phyloP scores from a whole-genome alignment of 2,113 vertebrate genomes.

The Plestiodon gilberti region DNA sequence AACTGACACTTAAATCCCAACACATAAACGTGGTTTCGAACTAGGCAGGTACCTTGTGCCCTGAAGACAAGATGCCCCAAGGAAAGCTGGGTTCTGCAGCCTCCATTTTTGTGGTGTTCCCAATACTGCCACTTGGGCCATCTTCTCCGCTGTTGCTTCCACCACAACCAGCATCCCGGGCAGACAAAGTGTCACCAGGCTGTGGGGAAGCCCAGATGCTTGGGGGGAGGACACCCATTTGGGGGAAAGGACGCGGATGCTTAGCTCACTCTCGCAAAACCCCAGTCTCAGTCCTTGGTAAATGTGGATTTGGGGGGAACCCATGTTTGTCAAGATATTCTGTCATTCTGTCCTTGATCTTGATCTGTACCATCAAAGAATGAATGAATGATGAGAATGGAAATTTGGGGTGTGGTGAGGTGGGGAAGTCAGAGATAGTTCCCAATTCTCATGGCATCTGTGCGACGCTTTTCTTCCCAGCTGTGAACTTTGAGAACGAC shows the following conservation, averaged over 20 bases:
- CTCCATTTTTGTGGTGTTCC: too few relatives aligned
- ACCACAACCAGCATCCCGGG: too few relatives aligned
- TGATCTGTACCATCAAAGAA: constrained; percentile 29
- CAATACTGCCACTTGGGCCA: too few relatives aligned
- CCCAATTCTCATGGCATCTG: constrained; percentile 18
- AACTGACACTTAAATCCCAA: not conserved
- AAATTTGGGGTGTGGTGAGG: not conserved
- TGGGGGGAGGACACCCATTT: too few relatives aligned
- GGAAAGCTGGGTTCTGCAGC: not conserved
- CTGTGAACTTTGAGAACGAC: constrained; percentile 29
- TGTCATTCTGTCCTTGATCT: not conserved
- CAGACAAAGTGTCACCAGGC: too few relatives aligned
- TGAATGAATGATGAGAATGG: constrained; percentile 38
- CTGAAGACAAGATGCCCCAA: not conserved
- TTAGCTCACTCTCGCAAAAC: too few relatives aligned
- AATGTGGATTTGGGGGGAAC: not conserved
- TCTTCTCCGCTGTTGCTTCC: too few relatives aligned
- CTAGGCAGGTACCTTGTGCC: not conserved
- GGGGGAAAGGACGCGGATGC: too few relatives aligned
- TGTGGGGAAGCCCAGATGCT: too few relatives aligned
- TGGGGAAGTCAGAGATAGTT: constrained; percentile 36
- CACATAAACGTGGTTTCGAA: constrained; percentile 2
- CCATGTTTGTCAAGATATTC: not conserved
- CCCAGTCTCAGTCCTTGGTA: not conserved
- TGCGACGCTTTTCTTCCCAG: constrained; percentile 62